phyloP scores from a whole-genome alignment of 2,888 invertebrate species.

The Cephus rjabovi region DNA sequence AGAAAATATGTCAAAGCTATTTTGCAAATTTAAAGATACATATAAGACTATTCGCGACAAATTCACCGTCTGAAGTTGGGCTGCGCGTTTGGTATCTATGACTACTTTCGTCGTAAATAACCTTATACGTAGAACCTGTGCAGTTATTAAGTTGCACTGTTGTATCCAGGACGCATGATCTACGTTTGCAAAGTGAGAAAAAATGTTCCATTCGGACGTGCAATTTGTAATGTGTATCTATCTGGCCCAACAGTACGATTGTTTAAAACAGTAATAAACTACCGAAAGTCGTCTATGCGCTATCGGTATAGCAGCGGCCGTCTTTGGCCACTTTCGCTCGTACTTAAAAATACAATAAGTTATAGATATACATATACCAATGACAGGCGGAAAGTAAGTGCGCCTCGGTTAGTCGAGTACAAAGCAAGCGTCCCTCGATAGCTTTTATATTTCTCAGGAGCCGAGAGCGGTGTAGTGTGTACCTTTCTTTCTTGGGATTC shows the following conservation, averaged over 20 bases:
- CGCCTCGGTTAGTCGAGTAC: conserved; percentile 18
- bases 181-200: neutral
- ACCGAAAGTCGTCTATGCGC: conserved; percentile 35
- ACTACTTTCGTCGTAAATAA: neutral
- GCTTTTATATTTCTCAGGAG: neutral
- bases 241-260: neutral
- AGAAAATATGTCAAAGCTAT: neutral
- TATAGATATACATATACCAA: conserved; percentile 34
- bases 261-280: conserved; percentile 32
- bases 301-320: conserved; percentile 11
- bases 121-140: neutral
- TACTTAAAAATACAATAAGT: conserved; percentile 38
- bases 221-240: conserved; percentile 16
- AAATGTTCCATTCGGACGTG: neutral
- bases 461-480: neutral
- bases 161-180: neutral
- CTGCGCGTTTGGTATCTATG: neutral
- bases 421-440: conserved; percentile 2
- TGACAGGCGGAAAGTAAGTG: conserved; percentile 34
- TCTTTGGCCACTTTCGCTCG: conserved; percentile 38
- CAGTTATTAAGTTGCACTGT: neutral
- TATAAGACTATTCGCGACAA: neutral
- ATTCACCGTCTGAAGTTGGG: neutral
- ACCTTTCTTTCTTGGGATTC: neutral
- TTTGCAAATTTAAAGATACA: neutral